Evolutionary conservation across 2,797 vertebrate species (phyloP), one percentile per base, ranked within the genome.

Genomic region (Sebastolobus alascanus): DNA sequence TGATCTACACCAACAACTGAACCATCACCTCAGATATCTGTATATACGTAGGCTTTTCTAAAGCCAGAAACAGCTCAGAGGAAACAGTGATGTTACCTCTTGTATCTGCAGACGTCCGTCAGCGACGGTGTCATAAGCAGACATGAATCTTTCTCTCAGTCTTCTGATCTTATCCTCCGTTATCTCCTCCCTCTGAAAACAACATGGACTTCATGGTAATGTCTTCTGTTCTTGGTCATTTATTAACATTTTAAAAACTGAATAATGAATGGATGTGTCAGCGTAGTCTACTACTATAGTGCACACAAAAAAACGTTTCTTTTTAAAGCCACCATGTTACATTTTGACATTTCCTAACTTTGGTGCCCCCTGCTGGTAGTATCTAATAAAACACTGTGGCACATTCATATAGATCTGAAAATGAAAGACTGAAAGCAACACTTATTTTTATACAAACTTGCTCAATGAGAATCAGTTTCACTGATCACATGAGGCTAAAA

Each of bases 71-170:
- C 58, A 25, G 22, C 7, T 18, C 4, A 2, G 35, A n/a, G 25
- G 4, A 10, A 1, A 2, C 33, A 3, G 1, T 35, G 4, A 7
- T 13, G 2, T 7, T 13, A 98, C 98, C 97, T 99, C 95, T 65
- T 97, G 95, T 71, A 98, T 97, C 77, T 93, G 92, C 60, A 98
- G 82, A 0, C 67, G 94, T 67, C 95, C 92, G 1, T 96, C 96
- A 12, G 93, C 35, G 4, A 92, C 85, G 22, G 86, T 16, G 8
- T 92, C 67, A 0, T 88, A 92, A 12, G 87, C 25, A 13, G 96
- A 92, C 90, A 87, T 77, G 29, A 97, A 89, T n/a, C 87, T 93
- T 16, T 96, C 86, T 80, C 95, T 97, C 88, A 97, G 84, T 54
- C 82, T 89, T 66, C 89, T 90, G 68, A 97, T 84, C 29, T 91